These are phyloP conservation scores for Macaria notata DNA, from an alignment of 2,888 invertebrate genomes.

Conservation along the genomic window DNA sequence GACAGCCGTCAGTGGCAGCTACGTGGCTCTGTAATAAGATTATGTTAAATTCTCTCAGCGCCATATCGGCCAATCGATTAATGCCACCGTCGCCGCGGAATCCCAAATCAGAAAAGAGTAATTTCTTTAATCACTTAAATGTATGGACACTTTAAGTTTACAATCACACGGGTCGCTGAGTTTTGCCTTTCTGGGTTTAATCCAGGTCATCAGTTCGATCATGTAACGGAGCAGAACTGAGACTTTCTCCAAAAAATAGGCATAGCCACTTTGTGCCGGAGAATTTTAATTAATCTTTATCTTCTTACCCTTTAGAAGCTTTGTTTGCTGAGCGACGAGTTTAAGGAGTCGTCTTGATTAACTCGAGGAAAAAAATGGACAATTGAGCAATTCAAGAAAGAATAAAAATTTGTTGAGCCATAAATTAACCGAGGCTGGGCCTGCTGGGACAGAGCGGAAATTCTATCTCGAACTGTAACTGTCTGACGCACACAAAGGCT, in stretches of 20 bases:
- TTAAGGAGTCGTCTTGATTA: constrained; percentile 26
- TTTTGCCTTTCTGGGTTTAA: background rate
- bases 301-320: constrained; percentile 19
- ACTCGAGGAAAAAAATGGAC: constrained; percentile 59
- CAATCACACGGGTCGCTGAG: background rate
- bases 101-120: constrained; percentile 13
- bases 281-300: constrained; percentile 24
- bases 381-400: constrained; percentile 72
- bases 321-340: constrained; percentile 29
- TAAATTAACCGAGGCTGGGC: constrained; percentile 67
- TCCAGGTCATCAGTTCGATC: constrained; percentile 4
- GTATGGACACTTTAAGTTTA: background rate
- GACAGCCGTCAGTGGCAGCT: constrained; percentile 28
- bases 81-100: constrained; percentile 22
- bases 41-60: constrained; percentile 42
- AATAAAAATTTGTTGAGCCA: constrained; percentile 78
- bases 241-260: constrained; percentile 1
- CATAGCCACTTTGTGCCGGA: constrained; percentile 5
- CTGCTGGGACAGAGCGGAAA: constrained; percentile 9
- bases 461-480: background rate
- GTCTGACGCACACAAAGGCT: background rate
- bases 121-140: constrained; percentile 11
- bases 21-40: constrained; percentile 44
- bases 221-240: background rate
- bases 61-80: constrained; percentile 37